Conservation (phyloP, 1,140 invertebrate species). For the Myzus persicae region DNA sequence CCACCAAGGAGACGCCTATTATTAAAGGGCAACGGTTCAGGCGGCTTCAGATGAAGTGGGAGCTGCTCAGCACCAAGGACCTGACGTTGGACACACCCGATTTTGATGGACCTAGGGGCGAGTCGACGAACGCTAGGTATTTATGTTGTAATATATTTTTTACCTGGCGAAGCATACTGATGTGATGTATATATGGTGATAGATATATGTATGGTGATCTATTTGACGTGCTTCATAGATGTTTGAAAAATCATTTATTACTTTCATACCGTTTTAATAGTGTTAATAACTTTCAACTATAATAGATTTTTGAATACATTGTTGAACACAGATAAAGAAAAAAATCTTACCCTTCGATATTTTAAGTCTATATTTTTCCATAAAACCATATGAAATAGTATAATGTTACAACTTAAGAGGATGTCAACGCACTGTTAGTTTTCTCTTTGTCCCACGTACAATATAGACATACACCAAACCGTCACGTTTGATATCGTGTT, state of each 20-base stretch:
- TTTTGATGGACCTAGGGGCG: constrained; percentile 28
- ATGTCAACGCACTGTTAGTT: too few relatives aligned
- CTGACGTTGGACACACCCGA: constrained; percentile 38
- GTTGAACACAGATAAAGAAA: too few relatives aligned
- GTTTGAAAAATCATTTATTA: not conserved
- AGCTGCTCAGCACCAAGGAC: constrained; percentile 73
- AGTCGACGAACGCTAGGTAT: not conserved
- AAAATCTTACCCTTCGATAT: too few relatives aligned
- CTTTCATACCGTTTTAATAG: not conserved
- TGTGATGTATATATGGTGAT: too few relatives aligned
- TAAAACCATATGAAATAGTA: too few relatives aligned
- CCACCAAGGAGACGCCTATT: not conserved
- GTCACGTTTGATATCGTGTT: too few relatives aligned
- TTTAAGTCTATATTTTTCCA: too few relatives aligned
- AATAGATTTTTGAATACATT: too few relatives aligned
- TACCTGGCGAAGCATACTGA: not conserved
- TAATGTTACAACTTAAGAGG: too few relatives aligned
- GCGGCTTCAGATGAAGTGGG: constrained; percentile 83
- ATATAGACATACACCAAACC: too few relatives aligned
- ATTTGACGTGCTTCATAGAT: not conserved
- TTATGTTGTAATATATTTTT: not conserved
- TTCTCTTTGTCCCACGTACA: too few relatives aligned
- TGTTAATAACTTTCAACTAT: too few relatives aligned
- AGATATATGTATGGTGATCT: not conserved
- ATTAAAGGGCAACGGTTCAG: constrained; percentile 43